These are phyloP conservation scores for Brotula barbata DNA, from an alignment of 2,797 vertebrate genomes.

Conservation along the genomic window DNA sequence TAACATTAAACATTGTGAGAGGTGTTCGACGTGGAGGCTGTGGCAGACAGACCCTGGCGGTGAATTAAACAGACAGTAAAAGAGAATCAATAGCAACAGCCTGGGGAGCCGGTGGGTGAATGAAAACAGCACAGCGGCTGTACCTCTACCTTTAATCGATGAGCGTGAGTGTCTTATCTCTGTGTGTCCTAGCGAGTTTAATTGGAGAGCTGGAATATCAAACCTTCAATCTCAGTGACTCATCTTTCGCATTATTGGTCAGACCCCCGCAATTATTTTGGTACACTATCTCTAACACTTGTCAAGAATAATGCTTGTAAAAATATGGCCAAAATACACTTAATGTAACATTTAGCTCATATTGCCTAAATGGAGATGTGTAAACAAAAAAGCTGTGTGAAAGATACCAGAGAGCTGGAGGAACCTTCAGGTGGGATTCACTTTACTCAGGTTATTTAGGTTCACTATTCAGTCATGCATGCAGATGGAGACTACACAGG, in stretches of 20 bases:
- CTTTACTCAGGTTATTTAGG: too few species aligned
- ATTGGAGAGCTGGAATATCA: conserved; percentile 49
- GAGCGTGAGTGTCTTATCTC: conserved; percentile 20
- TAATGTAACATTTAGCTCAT: not conserved
- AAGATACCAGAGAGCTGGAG: too few species aligned
- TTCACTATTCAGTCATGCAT: too few species aligned
- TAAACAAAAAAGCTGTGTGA: too few species aligned
- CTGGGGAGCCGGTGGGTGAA: conserved; percentile 61
- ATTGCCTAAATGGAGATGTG: too few species aligned
- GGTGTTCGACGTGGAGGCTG: conserved; percentile 51
- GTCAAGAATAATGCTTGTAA: not conserved
- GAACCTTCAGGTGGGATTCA: too few species aligned
- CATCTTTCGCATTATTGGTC: conserved; percentile 44
- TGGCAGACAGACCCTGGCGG: conserved; percentile 49
- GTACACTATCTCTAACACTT: conserved; percentile 3
- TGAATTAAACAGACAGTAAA: conserved; percentile 67
- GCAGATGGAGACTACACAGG: too few species aligned
- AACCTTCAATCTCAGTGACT: conserved; percentile 51
- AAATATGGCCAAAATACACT: not conserved
- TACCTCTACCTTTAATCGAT: conserved; percentile 55
- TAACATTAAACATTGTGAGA: conserved; percentile 61
- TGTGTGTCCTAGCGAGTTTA: conserved; percentile 29
- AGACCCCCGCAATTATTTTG: conserved; percentile 23
- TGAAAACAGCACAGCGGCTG: conserved; percentile 56
- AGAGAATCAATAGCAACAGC: conserved; percentile 63